These are phyloP conservation scores for Semibalanus balanoides DNA, from an alignment of 1,140 invertebrate species.

Conservation along the genomic window DNA sequence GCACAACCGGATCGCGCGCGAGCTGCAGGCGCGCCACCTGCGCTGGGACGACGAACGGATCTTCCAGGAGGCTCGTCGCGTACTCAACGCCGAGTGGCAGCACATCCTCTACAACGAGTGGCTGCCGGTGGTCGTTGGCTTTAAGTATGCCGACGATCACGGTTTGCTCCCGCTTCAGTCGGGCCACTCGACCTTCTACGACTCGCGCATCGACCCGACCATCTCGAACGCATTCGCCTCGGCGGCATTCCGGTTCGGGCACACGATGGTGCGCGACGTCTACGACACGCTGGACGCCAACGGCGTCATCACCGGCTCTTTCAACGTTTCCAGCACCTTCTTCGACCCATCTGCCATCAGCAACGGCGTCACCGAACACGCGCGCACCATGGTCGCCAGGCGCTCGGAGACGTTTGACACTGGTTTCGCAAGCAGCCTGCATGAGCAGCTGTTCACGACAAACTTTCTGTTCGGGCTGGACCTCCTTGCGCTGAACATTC, in stretches of 20 bases:
- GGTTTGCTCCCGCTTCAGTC: constrained; percentile 49
- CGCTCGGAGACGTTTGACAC: background rate
- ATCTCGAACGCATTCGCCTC: constrained; percentile 23
- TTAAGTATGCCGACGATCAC: constrained; percentile 70
- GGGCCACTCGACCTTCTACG: constrained; percentile 26
- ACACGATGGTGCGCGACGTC: constrained; percentile 27
- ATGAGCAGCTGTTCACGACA: background rate
- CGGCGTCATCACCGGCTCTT: background rate
- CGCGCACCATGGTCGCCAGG: background rate
- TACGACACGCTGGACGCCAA: background rate
- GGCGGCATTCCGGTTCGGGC: constrained; percentile 25
- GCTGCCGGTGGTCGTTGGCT: constrained; percentile 36
- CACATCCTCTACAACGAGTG: constrained; percentile 36
- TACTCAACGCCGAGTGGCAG: constrained; percentile 29
- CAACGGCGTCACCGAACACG: background rate
- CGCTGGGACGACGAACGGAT: constrained; percentile 34
- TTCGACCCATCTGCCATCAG: background rate
- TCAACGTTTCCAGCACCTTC: background rate
- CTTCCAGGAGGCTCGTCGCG: constrained; percentile 24
- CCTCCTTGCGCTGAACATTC: constrained; percentile 34
- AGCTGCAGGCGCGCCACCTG: constrained; percentile 49
- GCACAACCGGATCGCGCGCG: constrained; percentile 35
- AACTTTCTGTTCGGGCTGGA: constrained; percentile 12
- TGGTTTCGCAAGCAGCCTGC: background rate
- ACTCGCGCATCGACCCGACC: constrained; percentile 19